Evolutionary conservation across 1,140 invertebrate genomes (phyloP), one percentile per base, ranked within the genome.

Genomic region (Steinernema feltiae): DNA sequence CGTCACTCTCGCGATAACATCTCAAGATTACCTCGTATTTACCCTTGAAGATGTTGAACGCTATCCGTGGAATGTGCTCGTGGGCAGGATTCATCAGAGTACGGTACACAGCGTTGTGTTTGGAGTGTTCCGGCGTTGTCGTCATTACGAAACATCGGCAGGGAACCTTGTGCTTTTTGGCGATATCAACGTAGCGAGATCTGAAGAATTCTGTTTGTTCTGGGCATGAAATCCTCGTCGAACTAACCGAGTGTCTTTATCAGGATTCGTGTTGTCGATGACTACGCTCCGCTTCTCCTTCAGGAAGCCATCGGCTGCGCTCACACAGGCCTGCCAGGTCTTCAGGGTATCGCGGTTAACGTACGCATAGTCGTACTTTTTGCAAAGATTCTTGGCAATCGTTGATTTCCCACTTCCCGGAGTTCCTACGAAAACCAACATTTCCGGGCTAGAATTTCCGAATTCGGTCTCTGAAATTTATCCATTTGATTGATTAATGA

Each of bases 361-460:
- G 1, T 41, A n/a, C 41, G 30, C 70, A 53, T 86, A 86, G 15
- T 80, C 78, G 46, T 78, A 48, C 31, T 83, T 72, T 15, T 76
- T 63, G 17, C 32, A 46, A 18, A 82, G 70, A 53, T 70, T 73
- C 31, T 75, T 76, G 1, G 80, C 82, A n/a, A 86, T 74, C 15
- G 76, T 76, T 24, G 79, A 84, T 63, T 85, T 85, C 32, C 83
- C 83, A 12, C 78, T 79, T 30, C 80, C 83, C 0, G 84, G 84
- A 1, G 82, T 80, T 30, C 85, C 83, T 32, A 86, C 83, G 63
- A 85, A 48, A 12, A 85, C 72, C 41, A 84, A 70, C 1, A 84
- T 73, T 63, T 85, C 84, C 12, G 29, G 35, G 18, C 24, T 27
- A 2, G 46, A 63, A 24, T 69, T 48, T 24, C 71, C 32, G 18